Evolutionary conservation across 2,797 vertebrate species (phyloP).

Genomic region (Ctenopoma kingsleyae): DNA sequence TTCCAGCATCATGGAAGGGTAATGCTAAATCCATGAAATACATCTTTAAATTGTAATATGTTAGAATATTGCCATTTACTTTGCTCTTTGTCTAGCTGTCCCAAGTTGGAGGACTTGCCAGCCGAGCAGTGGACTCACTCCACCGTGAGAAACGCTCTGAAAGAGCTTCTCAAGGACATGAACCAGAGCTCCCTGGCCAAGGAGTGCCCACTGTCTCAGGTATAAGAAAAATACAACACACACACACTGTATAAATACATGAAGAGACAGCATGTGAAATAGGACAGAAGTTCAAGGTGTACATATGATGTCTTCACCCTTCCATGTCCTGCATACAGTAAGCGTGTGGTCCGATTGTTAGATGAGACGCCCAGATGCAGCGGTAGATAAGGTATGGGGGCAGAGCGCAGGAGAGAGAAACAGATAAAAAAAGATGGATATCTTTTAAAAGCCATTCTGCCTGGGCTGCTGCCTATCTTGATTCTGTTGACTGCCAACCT

Average conservation of each 20-base stretch:
- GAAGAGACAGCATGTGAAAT: background rate
- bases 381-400: slow-evolving; percentile 63
- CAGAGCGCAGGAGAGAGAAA: slow-evolving; percentile 46
- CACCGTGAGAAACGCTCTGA: slow-evolving; percentile 95
- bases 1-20: too few species aligned
- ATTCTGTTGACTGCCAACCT: slow-evolving; percentile 44
- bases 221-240: slow-evolving; percentile 41
- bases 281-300: slow-evolving; percentile 13
- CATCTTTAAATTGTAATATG: slow-evolving; percentile 3
- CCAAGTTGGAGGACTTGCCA: slow-evolving; percentile 95
- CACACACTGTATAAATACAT: slow-evolving; percentile 14
- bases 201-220: slow-evolving; percentile 94
- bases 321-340: slow-evolving; percentile 17
- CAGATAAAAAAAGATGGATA: slow-evolving; percentile 70
- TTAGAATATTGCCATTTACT: background rate
- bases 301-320: slow-evolving; percentile 36
- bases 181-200: slow-evolving; percentile 98
- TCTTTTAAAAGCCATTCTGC: slow-evolving; percentile 70
- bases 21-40: background rate
- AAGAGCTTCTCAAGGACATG: slow-evolving; percentile 97
- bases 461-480: slow-evolving; percentile 48
- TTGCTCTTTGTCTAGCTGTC: slow-evolving; percentile 84
- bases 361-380: slow-evolving; percentile 69
- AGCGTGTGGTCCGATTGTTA: slow-evolving; percentile 48
- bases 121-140: slow-evolving; percentile 97